These are phyloP conservation scores for Drosophila tripunctata DNA, from an alignment of 2,888 invertebrate genomes.

Conservation along the genomic window DNA sequence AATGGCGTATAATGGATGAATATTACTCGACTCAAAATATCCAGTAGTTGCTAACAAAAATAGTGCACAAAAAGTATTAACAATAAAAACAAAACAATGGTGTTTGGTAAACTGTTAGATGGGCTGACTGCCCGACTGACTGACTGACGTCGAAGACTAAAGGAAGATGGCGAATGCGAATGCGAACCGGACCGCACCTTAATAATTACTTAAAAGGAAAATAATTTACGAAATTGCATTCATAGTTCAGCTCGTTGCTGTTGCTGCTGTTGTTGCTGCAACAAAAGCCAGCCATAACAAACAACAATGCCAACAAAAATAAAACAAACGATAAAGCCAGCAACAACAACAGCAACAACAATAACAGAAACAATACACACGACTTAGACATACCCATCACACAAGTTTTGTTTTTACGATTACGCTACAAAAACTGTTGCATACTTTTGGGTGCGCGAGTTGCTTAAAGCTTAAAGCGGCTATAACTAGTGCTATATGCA, in stretches of 20 bases:
- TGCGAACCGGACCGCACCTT: slow-evolving; percentile 82
- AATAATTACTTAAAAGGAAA: slow-evolving; percentile 85
- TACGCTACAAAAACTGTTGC: no score
- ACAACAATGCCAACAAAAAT: slow-evolving; percentile 61
- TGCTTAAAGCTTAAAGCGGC: neutral
- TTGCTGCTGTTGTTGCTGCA: slow-evolving; percentile 48
- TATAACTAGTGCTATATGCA: neutral
- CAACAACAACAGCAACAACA: slow-evolving; percentile 6
- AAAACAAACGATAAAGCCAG: slow-evolving; percentile 21
- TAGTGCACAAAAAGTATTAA: slow-evolving; percentile 48
- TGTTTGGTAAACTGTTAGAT: slow-evolving; percentile 69
- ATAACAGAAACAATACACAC: neutral
- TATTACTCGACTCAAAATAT: slow-evolving; percentile 47
- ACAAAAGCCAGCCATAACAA: slow-evolving; percentile 73
- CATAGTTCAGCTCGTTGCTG: slow-evolving; percentile 76
- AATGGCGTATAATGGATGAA: slow-evolving; percentile 79
- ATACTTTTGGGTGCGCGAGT: neutral
- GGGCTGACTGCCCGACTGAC: slow-evolving; percentile 12
- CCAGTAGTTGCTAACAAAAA: slow-evolving; percentile 43
- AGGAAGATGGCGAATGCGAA: slow-evolving; percentile 18
- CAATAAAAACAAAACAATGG: slow-evolving; percentile 38
- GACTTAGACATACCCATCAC: neutral
- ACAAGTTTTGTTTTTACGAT: neutral
- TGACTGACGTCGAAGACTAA: slow-evolving; percentile 31
- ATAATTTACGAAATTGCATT: slow-evolving; percentile 84